Percentiles rank a stretch among this genome's conserved stretches.
phyloP scores from a whole-genome alignment of 2,113 vertebrate species.

The Semnopithecus entellus region DNA sequence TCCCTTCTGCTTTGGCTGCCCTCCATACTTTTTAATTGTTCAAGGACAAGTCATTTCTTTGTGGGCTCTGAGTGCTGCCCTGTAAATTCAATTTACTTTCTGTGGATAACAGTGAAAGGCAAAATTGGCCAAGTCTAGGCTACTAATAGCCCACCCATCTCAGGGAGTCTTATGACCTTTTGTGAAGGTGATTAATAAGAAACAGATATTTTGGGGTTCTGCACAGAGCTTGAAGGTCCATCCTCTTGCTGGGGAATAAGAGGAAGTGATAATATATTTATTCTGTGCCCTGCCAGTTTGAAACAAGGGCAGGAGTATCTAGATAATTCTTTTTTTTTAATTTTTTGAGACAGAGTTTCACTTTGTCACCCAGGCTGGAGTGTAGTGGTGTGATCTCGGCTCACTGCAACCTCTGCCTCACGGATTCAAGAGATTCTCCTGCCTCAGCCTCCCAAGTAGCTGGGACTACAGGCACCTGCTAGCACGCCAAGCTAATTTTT shows the following conservation, averaged over 20 bases:
- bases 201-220: neutral
- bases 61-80: neutral
- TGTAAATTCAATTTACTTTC: neutral
- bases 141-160: no score
- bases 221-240: neutral
- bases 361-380: no score
- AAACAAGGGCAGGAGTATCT: neutral
- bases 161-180: neutral
- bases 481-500: no score
- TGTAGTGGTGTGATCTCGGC: no score
- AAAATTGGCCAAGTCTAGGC: neutral
- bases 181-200: neutral
- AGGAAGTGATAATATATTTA: neutral
- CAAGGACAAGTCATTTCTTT: neutral
- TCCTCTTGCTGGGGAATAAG: neutral
- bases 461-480: no score
- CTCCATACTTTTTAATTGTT: neutral
- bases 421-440: no score
- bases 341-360: no score
- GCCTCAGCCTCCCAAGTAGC: no score
- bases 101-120: neutral
- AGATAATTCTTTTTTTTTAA: neutral
- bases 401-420: no score
- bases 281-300: neutral
- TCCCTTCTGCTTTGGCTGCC: neutral